phyloP scores from a whole-genome alignment of 2,888 invertebrate species.

The Onchidella celtica region DNA sequence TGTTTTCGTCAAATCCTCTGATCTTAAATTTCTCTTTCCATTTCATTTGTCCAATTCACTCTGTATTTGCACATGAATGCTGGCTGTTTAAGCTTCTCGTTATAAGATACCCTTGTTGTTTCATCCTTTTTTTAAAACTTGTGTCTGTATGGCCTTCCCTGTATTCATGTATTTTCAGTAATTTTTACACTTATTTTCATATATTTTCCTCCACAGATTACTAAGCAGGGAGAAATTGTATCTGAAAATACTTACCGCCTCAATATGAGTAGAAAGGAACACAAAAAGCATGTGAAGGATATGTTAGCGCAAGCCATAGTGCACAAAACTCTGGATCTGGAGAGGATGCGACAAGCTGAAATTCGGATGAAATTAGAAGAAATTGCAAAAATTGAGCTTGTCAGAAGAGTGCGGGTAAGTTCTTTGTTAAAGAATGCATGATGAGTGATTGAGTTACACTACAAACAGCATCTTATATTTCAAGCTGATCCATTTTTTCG shows the following conservation, averaged over 20 bases:
- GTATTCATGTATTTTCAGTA: too few relatives aligned
- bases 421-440: neutral
- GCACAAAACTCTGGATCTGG: conserved; percentile 79
- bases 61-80: too few relatives aligned
- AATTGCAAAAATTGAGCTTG: conserved; percentile 79
- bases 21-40: too few relatives aligned
- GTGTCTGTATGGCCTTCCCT: too few relatives aligned
- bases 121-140: too few relatives aligned
- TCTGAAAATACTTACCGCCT: conserved; percentile 77
- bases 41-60: too few relatives aligned
- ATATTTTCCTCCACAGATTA: too few relatives aligned
- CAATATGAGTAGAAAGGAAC: conserved; percentile 77
- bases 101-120: too few relatives aligned
- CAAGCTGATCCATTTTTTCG: too few relatives aligned
- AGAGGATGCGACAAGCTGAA: conserved; percentile 74
- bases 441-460: neutral
- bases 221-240: conserved; percentile 74
- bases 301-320: conserved; percentile 80
- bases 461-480: neutral
- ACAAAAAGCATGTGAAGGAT: conserved; percentile 79
- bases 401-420: conserved; percentile 76
- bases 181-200: too few relatives aligned
- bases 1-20: too few relatives aligned
- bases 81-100: too few relatives aligned
- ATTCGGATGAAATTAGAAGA: conserved; percentile 79